A percentile compares a stretch with the other conserved stretches of the same genome.
phyloP scores from a whole-genome alignment of 2,888 invertebrate genomes.

The Vandiemenella viatica region DNA sequence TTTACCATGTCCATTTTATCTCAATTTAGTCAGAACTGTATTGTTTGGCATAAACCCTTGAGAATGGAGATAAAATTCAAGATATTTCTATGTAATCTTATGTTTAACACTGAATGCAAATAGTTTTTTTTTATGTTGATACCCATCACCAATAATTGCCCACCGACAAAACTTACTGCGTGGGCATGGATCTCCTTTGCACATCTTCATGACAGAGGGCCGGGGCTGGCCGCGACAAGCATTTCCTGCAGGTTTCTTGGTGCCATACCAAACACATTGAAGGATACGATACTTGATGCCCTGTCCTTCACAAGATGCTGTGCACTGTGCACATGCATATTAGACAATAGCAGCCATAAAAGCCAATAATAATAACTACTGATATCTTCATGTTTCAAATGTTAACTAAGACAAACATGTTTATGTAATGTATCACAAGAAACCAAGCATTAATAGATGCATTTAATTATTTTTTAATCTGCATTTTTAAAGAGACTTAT shows the following conservation, averaged over 20 bases:
- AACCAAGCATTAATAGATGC: background rate
- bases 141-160: too few relatives aligned
- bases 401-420: background rate
- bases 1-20: too few relatives aligned
- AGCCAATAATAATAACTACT: background rate
- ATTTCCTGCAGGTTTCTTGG: slow-evolving; percentile 66
- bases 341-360: background rate
- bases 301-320: slow-evolving; percentile 63
- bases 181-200: slow-evolving; percentile 53
- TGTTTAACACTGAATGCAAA: too few relatives aligned
- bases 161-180: slow-evolving; percentile 40
- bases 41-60: too few relatives aligned
- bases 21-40: too few relatives aligned
- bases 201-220: slow-evolving; percentile 63
- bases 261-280: slow-evolving; percentile 85
- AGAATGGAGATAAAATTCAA: too few relatives aligned
- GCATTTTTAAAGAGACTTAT: too few relatives aligned
- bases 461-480: too few relatives aligned
- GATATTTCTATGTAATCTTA: too few relatives aligned
- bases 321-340: slow-evolving; percentile 44
- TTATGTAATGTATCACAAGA: background rate
- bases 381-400: background rate
- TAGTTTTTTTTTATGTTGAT: too few relatives aligned
- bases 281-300: slow-evolving; percentile 80
- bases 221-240: slow-evolving; percentile 64